These are phyloP conservation scores for Aphelinus atriplicis DNA, from an alignment of 1,140 invertebrate genomes.

Conservation along the genomic window DNA sequence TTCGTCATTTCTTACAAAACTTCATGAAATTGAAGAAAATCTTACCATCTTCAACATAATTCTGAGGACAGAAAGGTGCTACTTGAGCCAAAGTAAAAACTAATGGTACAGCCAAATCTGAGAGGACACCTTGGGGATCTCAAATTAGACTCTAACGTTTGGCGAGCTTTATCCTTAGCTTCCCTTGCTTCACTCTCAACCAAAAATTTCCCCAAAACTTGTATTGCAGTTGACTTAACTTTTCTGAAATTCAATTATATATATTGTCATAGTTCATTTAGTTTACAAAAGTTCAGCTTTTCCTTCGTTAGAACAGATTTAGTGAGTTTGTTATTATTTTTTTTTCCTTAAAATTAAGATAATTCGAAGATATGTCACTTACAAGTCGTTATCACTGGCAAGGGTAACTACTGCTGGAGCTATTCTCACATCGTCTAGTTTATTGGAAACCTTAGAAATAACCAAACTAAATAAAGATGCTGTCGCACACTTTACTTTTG, in stretches of 20 bases:
- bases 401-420: slow-evolving; percentile 78
- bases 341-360: not conserved
- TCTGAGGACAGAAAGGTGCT: slow-evolving; percentile 65
- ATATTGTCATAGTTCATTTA: too few species aligned
- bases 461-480: slow-evolving; percentile 72
- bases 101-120: slow-evolving; percentile 62
- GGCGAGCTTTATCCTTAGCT: slow-evolving; percentile 76
- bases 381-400: slow-evolving; percentile 77
- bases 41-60: slow-evolving; percentile 70
- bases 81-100: slow-evolving; percentile 67
- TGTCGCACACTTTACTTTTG: slow-evolving; percentile 69
- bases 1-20: not conserved
- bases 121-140: slow-evolving; percentile 57
- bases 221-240: slow-evolving; percentile 73
- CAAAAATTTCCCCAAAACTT: slow-evolving; percentile 73
- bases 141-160: slow-evolving; percentile 75
- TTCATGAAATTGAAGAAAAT: slow-evolving; percentile 15
- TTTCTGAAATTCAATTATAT: slow-evolving; percentile 59
- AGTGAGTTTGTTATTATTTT: too few species aligned
- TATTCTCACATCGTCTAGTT: slow-evolving; percentile 70
- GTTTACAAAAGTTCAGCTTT: not conserved
- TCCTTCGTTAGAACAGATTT: not conserved
- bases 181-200: slow-evolving; percentile 68
- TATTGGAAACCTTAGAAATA: slow-evolving; percentile 69
- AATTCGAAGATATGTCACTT: slow-evolving; percentile 51